Base-by-base conservation (phyloP, 2,797 vertebrate species). In the Hemibagrus guttatus region DNA sequence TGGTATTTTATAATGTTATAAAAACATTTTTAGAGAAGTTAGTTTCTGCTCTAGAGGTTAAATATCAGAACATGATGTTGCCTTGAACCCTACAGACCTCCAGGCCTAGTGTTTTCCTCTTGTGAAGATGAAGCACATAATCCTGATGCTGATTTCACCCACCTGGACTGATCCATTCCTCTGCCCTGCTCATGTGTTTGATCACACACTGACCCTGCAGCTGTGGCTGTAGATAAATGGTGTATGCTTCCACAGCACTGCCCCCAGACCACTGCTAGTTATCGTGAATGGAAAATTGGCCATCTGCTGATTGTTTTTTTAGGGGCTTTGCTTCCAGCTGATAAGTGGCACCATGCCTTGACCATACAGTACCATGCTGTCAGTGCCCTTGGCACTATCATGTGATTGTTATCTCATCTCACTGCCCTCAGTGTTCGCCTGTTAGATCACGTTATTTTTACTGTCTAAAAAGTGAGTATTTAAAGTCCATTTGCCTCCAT, bases 231-330 rank as follows among this genome's bases (percentile, higher is more conserved):
- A 66, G 58, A 87, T 86, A 78, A 86, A 86, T 81, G 56, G 56
- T 88, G 42, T 76, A 80, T 66, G 31, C 52, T 63, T 88, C 49
- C 14, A 8, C 52, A 5, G 23, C 35, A 68, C 87, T 82, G 78
- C 81, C 42, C 56, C 46, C 61, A 87, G 87, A 85, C 84, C n/a
- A 83, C 83, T 85, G 83, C 58, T 76, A 86, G 69, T 84, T 66
- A 85, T 68, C 52, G 35, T 17, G 72, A 84, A 74, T 63, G 58
- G 54, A 56, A 79, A 87, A 76, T 19, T 42, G 72, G 81, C 91
- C 91, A 91, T 92, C 89, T 92, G 91, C 61, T 84, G 46, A 52
- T 35, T 56, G 81, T 83, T 68, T 85, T 88, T 35, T 58, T 19
- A 39, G 11, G 56, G 54, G 75, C 85, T 66, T 42, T 42, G 52